phyloP scores from a whole-genome alignment of 2,888 invertebrate genomes.

The Drosophila ochracea region DNA sequence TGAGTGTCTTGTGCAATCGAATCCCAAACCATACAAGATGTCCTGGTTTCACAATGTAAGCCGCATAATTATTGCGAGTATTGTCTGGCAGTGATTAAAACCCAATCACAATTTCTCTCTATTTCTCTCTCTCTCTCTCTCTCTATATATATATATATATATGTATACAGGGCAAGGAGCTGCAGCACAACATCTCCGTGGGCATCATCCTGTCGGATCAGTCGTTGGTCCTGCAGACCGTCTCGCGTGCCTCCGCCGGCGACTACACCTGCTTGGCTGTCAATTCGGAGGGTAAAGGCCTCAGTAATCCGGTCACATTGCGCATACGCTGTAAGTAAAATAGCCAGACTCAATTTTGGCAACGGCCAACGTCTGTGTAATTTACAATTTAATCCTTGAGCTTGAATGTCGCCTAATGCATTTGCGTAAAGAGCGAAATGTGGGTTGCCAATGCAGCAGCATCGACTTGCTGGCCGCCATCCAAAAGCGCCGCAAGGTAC shows the following conservation, averaged over 20 bases:
- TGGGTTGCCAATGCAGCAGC: slow-evolving; percentile 26
- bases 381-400: slow-evolving; percentile 81
- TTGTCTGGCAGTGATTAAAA: slow-evolving; percentile 19
- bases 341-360: slow-evolving; percentile 61
- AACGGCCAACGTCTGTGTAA: slow-evolving; percentile 71
- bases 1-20: slow-evolving; percentile 93
- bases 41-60: slow-evolving; percentile 96
- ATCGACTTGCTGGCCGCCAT: slow-evolving; percentile 52
- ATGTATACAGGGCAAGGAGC: slow-evolving; percentile 89
- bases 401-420: slow-evolving; percentile 77
- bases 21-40: slow-evolving; percentile 93
- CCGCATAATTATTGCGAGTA: slow-evolving; percentile 73
- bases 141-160: background rate
- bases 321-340: slow-evolving; percentile 89
- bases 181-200: slow-evolving; percentile 92
- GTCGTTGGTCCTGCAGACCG: slow-evolving; percentile 93
- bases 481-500: slow-evolving; percentile 58
- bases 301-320: slow-evolving; percentile 90
- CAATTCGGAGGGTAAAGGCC: slow-evolving; percentile 93
- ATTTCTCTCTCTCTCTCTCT: background rate
- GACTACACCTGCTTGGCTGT: slow-evolving; percentile 94
- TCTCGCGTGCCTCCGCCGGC: slow-evolving; percentile 93
- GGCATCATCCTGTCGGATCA: slow-evolving; percentile 94
- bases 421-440: slow-evolving; percentile 39
- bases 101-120: slow-evolving; percentile 1